Evolutionary conservation across 2,888 invertebrate species (phyloP), one percentile per base, ranked within the genome.

Genomic region (Dasysyrphus albostriatus): DNA sequence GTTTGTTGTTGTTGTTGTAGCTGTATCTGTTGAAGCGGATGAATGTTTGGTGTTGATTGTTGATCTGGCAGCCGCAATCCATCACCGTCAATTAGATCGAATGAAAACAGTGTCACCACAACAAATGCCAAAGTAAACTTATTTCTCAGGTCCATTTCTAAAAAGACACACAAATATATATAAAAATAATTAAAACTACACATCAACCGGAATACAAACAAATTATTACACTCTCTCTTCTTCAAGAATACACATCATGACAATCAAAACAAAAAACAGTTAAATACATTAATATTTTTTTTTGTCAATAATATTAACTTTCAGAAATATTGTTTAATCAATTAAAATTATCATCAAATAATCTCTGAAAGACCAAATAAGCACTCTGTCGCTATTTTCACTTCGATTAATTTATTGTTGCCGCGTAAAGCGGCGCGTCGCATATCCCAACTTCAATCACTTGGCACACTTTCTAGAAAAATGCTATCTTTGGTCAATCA

Each of bases 81-180:
- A 49, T 95, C 95, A n/a, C 94, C 94, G 42, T 94, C 94, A 88
- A 93, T 92, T 76, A 94, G 93, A 91, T 94, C 94, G 91, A 95
- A 93, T 91, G 94, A 94, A 89, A 95, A 92, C 9, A 94, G 93
- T 65, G 93, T 93, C 88, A 94, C 92, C 8, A 93, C 92, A 88
- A 94, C 89, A 92, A 94, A 93, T 88, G 94, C 90, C 94, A 95
- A 88, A 89, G 82, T 77, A 88, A 90, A 88, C 82, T 90, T 89
- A 83, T 88, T 90, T 87, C 88, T 89, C 69, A 90, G 85, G 89
- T 89, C 89, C 91, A 91, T 91, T 88, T 89, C 91, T 91, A 84
- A 42, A 16, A 58, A 61, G 14, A 81, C 3, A 47, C 44, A 56
- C 19, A 58, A 54, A 70, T 59, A 32, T 3, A 37, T n/a, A n/a